Base-by-base conservation (phyloP, 2,888 invertebrate species). In the Palloptera scutellata region DNA sequence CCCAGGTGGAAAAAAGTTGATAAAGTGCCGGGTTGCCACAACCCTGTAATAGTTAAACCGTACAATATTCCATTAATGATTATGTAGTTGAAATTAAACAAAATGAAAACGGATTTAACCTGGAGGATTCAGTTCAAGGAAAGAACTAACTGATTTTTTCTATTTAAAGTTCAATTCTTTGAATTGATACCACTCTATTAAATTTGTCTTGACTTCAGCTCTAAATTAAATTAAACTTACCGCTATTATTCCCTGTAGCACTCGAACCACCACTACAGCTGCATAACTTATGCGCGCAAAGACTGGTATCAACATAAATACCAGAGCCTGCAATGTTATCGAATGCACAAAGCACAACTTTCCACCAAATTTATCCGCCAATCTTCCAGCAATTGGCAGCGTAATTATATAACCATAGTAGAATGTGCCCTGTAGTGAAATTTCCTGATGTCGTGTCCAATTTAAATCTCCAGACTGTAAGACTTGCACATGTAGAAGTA, bases 371-470 rank as follows among this genome's bases (percentile, higher is more conserved):
- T 81, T 76, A 71, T 86, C 86, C 0, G 83, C 79, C 48, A 86
- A 70, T 67, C 82, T 81, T 11, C 86, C 86, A 15, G 85, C 85
- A 58, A 85, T 68, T 0, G 85, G 81, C 60, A 85, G 77, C 3
- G 83, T 82, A 15, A 84, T 70, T 15, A 85, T 78, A 58, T 82
- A 86, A 61, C 87, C 87, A 71, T 87, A 89, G 81, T 87, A 89
- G 77, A 88, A 87, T 4, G 87, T 84, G 8, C 87, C 86, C 3
- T 89, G 81, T 58, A 90, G 80, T 1, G 81, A 75, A 19, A 89
- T 87, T 75, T 88, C 86, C 15, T 84, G 80, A 8, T 81, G 77
- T 65, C 88, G 87, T 43, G 84, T 82, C 89, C 89, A 89, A 0
- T 51, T n/a, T 12, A 72, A 57, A 53, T 57, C 42, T 12, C 67